Base-by-base conservation (phyloP, 1,140 invertebrate genomes). In the Ceratosolen solmsi region DNA sequence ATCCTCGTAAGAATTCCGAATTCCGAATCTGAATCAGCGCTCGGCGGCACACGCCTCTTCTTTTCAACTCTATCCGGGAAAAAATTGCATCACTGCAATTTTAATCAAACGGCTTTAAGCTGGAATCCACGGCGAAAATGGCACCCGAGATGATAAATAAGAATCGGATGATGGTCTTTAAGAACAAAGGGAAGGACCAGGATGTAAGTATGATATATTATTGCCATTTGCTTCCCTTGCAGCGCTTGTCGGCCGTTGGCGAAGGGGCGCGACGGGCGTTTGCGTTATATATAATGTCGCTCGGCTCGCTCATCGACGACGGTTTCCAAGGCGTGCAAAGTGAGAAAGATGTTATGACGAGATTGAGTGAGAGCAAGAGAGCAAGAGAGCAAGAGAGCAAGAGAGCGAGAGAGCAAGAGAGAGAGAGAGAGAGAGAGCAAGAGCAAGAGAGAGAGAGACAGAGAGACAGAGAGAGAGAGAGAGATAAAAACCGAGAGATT, bases 131-230 rank as follows among this genome's bases (percentile, higher is more conserved):
- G 11, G 46, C 51, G 33, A 95, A 94, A 95, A 96, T 96, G 95
- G 95, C 95, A 93, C 93, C 93, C 84, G 95, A 95, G 90, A 94
- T 94, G 91, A 93, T 93, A 92, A 93, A 92, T 91, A 95, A 95
- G 93, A 95, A 94, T 93, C 95, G 97, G 91, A 95, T 96, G 93
- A 95, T 97, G 93, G 96, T 96, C 91, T 98, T 98, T 92, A 98
- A 98, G 95, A 98, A 98, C 93, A 98, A 98, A 94, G 97, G 97
- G 87, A 98, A 98, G 94, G 97, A 98, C 94, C 96, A 97, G 92
- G 97, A 98, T 93, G 97, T 98, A 93, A 96, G 96, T 95, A 92
- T 36, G 4, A n/a, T 58, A n/a, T 46, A 15, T 15, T 63, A 20
- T 22, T 70, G 49, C 33, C 51, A 56, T 54, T 78, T 54, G 38